A percentile compares a stretch with the other conserved stretches of the same genome.
Evolutionary conservation across 1,140 invertebrate species (phyloP).

Genomic region (Drosophila paulistorum): DNA sequence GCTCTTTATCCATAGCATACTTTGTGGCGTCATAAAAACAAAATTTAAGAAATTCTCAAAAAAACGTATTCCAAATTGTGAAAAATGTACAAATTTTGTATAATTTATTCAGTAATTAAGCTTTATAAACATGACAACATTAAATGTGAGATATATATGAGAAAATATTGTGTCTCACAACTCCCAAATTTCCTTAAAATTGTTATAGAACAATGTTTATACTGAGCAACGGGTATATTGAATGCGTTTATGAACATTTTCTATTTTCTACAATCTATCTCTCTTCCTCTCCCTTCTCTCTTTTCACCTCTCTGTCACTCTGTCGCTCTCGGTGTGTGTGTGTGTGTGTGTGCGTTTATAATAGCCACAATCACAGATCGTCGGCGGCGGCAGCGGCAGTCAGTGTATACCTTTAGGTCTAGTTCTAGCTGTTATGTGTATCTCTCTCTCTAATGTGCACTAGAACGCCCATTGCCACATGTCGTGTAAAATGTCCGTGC

Average conservation of each 20-base stretch:
- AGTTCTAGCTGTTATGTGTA: neutral
- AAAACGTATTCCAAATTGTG: too few species aligned
- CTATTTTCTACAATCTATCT: slow-evolving; percentile 11
- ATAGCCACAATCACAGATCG: neutral
- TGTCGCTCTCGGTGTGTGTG: neutral
- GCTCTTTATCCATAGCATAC: too few species aligned
- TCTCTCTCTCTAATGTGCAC: slow-evolving; percentile 11
- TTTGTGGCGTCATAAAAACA: too few species aligned
- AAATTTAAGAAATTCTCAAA: too few species aligned
- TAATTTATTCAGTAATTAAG: too few species aligned
- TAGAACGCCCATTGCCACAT: slow-evolving; percentile 11
- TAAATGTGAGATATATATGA: too few species aligned
- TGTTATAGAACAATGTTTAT: neutral
- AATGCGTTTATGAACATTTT: neutral
- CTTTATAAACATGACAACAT: too few species aligned
- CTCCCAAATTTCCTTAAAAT: too few species aligned
- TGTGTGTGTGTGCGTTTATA: neutral
- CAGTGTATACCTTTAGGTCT: neutral
- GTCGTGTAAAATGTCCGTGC: slow-evolving; percentile 75
- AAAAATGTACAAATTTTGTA: too few species aligned
- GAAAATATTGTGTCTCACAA: too few species aligned
- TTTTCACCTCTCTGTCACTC: neutral
- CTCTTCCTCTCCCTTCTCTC: neutral
- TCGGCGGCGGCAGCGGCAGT: neutral
- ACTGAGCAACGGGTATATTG: slow-evolving; percentile 1